Base-by-base conservation (phyloP, 2,113 vertebrate species). In the Oplegnathus fasciatus region DNA sequence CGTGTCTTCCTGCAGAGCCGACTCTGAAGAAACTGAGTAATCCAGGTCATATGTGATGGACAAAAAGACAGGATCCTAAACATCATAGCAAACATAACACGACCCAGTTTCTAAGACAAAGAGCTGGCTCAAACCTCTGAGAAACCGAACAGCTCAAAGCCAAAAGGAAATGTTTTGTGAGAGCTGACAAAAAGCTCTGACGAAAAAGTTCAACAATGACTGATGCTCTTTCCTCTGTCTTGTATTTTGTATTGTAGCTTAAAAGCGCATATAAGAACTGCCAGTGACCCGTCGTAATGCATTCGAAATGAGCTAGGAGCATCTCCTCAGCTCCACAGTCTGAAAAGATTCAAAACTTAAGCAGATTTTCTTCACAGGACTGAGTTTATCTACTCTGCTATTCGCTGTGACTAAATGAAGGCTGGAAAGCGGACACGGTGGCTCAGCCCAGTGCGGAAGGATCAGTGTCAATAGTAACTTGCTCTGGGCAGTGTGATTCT, bases 401-500 rank as follows among this genome's bases (percentile, higher is more conserved):
- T 73, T 67, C 42, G 2, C 65, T 68, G 79, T 42, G 76, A 77
- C 75, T 77, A 71, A 86, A 86, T 69, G 68, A 71, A 66, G 75
- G 46, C 74, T 52, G 61, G 22, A 20, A 1, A 62, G 57, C 2
- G 37, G 80, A 69, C 58, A 6, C 11, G 40, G 52, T 3, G 78
- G 71, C 75, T 80, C 84, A 85, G 68, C 40, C 57, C 30, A 9
- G 50, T 44, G 52, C 73, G 14, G 37, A 69, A 73, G 64, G 69
- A 84, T 86, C 81, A 76, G 20, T 30, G 90, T 74, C 81, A 75
- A 88, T 78, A 75, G 55, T 78, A 75, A 84, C 78, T 26, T 83
- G 82, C 91, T 86, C 61, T 75, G 89, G 85, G 81, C 88, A 78
- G 78, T 28, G 74, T 30, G 71, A 77, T 71, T 83, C 80, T 64